Base-by-base conservation (phyloP, 2,113 vertebrate genomes). In the Sisor rabdophorus region DNA sequence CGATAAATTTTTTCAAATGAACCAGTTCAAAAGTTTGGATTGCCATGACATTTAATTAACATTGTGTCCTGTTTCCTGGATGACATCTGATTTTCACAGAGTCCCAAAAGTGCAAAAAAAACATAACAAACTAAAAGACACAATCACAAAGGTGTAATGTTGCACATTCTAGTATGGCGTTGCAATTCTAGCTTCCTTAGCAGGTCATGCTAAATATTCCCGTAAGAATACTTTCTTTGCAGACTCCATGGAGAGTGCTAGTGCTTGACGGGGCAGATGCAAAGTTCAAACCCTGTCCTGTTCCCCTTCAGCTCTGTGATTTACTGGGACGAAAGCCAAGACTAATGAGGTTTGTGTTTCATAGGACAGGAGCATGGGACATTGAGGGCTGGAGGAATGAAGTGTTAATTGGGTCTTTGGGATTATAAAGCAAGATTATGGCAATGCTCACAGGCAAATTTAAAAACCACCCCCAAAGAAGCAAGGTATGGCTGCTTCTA, bases 401-500 rank as follows among this genome's bases (percentile, higher is more conserved):
- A 52, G 79, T 58, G 69, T 48, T 77, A 76, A 80, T 80, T 64
- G 71, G 17, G 20, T 74, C 55, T 63, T 50, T 58, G 63, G 75
- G 63, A 71, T 48, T 48, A 76, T 17, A 65, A 2, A 44, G 16
- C 16, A 44, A 59, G 24, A n/a, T 60, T 10, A 68, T 72, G 67
- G 65, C 50, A 56, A 76, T 72, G 52, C 68, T 68, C 58, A 67
- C 3, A 4, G 53, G 48, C 32, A 69, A 59, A 7, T 54, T 79
- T 64, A 47, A 17, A 20, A 55, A 44, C 40, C 4, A 7, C 9
- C 40, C 6, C 9, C 40, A 7, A 44, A 44, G 40, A 9, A 4
- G 5, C 40, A 44, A 44, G 40, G 40, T 36, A 36, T 2, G 32
- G 2, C 32, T 36, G 32, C 32, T 6, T 36, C 32, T 44, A 44